Base-by-base conservation (phyloP, 1,140 invertebrate genomes). In the Dolichoris vasculosae region DNA sequence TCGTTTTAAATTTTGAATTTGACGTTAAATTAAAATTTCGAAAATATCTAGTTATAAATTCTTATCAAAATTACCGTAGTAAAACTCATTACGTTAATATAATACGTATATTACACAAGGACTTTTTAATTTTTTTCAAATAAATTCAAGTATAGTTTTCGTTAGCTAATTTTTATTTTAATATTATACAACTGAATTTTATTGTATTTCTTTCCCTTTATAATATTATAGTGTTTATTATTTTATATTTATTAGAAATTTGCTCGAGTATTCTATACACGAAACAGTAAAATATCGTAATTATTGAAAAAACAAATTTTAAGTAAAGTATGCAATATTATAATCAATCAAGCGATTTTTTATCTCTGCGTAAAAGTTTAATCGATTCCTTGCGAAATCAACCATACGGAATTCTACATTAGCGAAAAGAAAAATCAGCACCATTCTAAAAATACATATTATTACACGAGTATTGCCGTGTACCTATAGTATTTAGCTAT, bases 311-410 rank as follows among this genome's bases (percentile, higher is more conserved):
- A 35, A 55, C 20, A 55, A 7, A 55, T 17, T 17, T 7, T 2
- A 55, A 55, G 20, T 55, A 17, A 26, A 59, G 26, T 26, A 26
- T 26, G 26, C 40, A 38, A n/a, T 11, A 43, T 7, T 30, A 23
- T 23, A 71, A 40, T 71, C 38, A 30, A 11, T n/a, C 8, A 2
- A n/a, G 23, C 9, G 1, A 73, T n/a, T 20, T 23, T 73, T 6
- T 3, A 32, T 43, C 23, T 51, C 4, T 46, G 0, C 35, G 64
- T 83, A 30, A 48, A 82, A 55, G 32, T 35, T 40, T 64, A 63
- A 83, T 83, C 32, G 82, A 76, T 64, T 30, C 51, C 71, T 83
- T 76, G 71, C n/a, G 38, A 75, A 83, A 83, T 76, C 35, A 2
- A 23, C 2, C 13, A 7, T 11, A 0, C 13, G 38, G 0, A 17